Base-by-base conservation (phyloP, 2,888 invertebrate genomes). In the Lumbricus terrestris region DNA sequence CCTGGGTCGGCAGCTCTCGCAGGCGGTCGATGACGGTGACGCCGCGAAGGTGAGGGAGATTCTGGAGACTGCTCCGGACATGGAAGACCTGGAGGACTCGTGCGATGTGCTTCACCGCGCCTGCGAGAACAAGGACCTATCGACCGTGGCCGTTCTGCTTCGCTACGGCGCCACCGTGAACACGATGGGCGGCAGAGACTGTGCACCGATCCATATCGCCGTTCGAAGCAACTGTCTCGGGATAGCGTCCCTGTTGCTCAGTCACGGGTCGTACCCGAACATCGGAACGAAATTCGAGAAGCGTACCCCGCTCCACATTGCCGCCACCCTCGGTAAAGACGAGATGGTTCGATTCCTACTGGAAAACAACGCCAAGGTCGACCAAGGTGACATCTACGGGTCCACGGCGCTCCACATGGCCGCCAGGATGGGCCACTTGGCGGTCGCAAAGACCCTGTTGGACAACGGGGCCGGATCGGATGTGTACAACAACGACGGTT, bases 361-460 rank as follows among this genome's bases (percentile, higher is more conserved):
- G 29, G 88, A 91, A 13, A 91, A 91, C 83, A 93, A 93, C 33
- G 93, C 93, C 11, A 89, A 90, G 42, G 93, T 94, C 1, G 93
- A 94, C 91, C 91, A 91, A 13, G 91, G 92, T 4, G 94, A 94
- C 90, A 91, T 92, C 40, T 94, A 94, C 93, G 94, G 94, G 0
- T 93, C 93, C 89, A 94, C 94, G 3, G 93, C 94, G 11, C 92
- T 94, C 1, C 94, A 94, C 92, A 92, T 93, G n/a, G 94, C 94
- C n/a, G 93, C 93, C 3, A 93, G 93, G 90, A 91, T 93, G 5
- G 94, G 93, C 15, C 93, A 93, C 89, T 88, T 91, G 33, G 90
- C 92, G 13, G 92, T 93, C 8, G 93, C 93, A 88, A 90, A 92
- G 88, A 42, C 92, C 8, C 91, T 94, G 15, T 88, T 94, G 16